Base-by-base conservation (phyloP, 2,888 invertebrate genomes). In the Microchrysa polita region DNA sequence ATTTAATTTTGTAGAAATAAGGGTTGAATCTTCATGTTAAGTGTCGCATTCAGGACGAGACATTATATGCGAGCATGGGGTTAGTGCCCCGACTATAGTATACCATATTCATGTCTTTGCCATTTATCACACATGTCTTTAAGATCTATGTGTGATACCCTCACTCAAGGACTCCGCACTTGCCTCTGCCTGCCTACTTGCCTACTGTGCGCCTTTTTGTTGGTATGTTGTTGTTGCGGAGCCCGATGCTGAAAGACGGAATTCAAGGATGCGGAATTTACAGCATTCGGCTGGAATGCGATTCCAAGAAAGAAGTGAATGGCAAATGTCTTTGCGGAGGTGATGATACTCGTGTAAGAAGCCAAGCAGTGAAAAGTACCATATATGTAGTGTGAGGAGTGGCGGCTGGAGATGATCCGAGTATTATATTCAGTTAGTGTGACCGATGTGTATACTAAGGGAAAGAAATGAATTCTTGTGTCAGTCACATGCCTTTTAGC, bases 121-220 rank as follows among this genome's bases (percentile, higher is more conserved):
- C 48, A 48, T 65, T 65, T 65, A 65, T 65, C 65, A 44, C 65
- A 48, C 12, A 44, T 48, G 65, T 34, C 27, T 34, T 34, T 34
- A 34, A 34, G 27, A 34, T 34, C 27, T 34, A n/a, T n/a, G n/a
- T n/a, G 27, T 34, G 27, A 34, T 34, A 34, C 27, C 27, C 27
- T 2, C 7, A 34, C 27, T 34, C 4, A 34, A 34, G 27, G n/a
- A n/a, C n/a, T n/a, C 27, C 27, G 2, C 7, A 34, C 27, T 34
- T 34, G 27, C 27, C 27, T 34, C 7, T 34, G 27, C 27, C 27
- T 34, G 27, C 27, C 27, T 34, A n/a, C n/a, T n/a, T n/a, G n/a
- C n/a, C n/a, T n/a, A n/a, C n/a, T 7, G 27, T 34, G 2, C 7
- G 27, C 4, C 27, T 34, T 34, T n/a, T 34, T 5, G 27, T 7